Evolutionary conservation across 2,113 vertebrate genomes (phyloP).

Genomic region (Carollia perspicillata): DNA sequence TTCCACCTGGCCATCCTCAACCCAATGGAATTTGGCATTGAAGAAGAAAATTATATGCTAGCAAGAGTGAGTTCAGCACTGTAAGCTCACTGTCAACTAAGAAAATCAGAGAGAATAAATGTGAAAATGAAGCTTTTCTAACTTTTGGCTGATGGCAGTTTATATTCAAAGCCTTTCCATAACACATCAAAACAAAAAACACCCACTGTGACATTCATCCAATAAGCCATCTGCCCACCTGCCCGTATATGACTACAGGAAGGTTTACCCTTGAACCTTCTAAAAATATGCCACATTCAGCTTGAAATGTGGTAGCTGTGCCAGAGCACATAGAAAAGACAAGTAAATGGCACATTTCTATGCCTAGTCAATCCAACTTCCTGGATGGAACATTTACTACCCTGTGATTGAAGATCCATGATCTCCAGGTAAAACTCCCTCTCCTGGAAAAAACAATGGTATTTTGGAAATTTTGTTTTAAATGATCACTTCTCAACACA

Average conservation of each 20-base stretch:
- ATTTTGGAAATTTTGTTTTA: not conserved
- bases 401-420: not conserved
- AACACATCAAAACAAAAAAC: not conserved
- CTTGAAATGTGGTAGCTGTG: not conserved
- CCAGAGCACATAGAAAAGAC: not conserved
- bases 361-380: not conserved
- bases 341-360: not conserved
- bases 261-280: not conserved
- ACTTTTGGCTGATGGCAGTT: not conserved
- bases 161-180: not conserved
- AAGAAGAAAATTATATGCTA: constrained; percentile 28
- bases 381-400: not conserved
- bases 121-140: constrained; percentile 14
- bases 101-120: not conserved
- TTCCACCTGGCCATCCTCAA: not conserved
- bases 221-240: not conserved
- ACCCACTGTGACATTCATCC: not conserved
- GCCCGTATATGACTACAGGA: not conserved
- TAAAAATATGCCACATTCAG: not conserved
- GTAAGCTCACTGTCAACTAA: not conserved
- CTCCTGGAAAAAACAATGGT: not conserved
- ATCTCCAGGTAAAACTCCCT: not conserved
- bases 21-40: not conserved
- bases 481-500: not conserved
- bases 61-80: not conserved